phyloP scores from a whole-genome alignment of 2,113 vertebrate genomes.

The Cyprinodon tularosa region DNA sequence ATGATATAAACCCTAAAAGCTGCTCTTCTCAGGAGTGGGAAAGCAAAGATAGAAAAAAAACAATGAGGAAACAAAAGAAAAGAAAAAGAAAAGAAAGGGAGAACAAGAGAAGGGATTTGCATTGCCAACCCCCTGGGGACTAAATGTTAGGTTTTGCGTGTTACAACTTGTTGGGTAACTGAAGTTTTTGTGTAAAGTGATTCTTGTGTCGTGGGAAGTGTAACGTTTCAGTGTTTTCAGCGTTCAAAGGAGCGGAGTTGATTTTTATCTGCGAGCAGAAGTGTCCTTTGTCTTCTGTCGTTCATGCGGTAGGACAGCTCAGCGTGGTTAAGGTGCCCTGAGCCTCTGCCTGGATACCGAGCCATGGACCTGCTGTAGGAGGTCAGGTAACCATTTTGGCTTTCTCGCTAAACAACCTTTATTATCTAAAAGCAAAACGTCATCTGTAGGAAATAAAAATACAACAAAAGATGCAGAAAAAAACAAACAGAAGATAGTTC shows the following conservation, averaged over 20 bases:
- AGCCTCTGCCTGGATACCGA: neutral
- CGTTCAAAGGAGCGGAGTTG: constrained; percentile 43
- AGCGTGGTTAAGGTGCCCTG: neutral
- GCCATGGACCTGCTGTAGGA: constrained; percentile 5
- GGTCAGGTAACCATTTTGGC: neutral
- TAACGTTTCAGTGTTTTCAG: constrained; percentile 60
- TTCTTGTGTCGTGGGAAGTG: constrained; percentile 69
- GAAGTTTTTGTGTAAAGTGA: constrained; percentile 66
- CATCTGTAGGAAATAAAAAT: neutral
- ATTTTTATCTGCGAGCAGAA: constrained; percentile 52
- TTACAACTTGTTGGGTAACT: constrained; percentile 74
- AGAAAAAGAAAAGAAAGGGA: constrained; percentile 41
- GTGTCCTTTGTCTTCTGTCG: constrained; percentile 31
- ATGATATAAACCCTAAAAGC: constrained; percentile 57
- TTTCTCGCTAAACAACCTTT: neutral
- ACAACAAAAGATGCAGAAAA: neutral
- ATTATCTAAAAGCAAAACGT: neutral
- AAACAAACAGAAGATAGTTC: neutral
- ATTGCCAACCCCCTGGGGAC: constrained; percentile 36
- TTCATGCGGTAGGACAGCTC: neutral
- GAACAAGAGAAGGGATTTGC: constrained; percentile 63
- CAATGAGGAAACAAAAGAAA: constrained; percentile 60
- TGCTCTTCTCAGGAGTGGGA: constrained; percentile 38
- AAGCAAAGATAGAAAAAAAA: constrained; percentile 21
- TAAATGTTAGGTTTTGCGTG: constrained; percentile 56